Conservation (phyloP, 1,140 invertebrate species). For the Dendrolimus punctatus region DNA sequence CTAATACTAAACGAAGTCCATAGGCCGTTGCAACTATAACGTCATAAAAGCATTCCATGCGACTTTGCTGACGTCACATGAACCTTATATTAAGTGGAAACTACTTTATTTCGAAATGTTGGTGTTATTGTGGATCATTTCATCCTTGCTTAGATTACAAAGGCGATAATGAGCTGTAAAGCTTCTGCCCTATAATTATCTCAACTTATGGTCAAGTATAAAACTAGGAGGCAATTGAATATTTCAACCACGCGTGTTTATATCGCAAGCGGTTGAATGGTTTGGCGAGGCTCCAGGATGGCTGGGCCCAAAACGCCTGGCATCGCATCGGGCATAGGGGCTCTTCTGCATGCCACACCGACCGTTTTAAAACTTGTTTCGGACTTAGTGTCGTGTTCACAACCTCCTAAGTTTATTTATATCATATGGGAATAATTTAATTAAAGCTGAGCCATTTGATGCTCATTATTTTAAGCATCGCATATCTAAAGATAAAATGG, state of each 20-base stretch:
- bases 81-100: too few relatives aligned
- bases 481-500: conserved; percentile 1
- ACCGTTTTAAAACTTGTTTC: conserved; percentile 19
- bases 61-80: too few relatives aligned
- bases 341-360: conserved; percentile 13
- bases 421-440: too few relatives aligned
- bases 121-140: too few relatives aligned
- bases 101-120: too few relatives aligned
- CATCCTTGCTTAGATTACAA: too few relatives aligned
- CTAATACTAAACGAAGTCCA: too few relatives aligned
- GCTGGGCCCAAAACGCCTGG: conserved; percentile 10
- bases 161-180: too few relatives aligned
- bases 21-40: too few relatives aligned
- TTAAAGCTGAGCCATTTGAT: not conserved
- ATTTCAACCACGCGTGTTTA: conserved; percentile 17
- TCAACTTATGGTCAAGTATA: conserved; percentile 5
- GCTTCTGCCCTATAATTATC: not conserved
- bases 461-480: conserved; percentile 7
- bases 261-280: conserved; percentile 25
- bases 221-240: conserved; percentile 14
- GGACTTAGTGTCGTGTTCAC: conserved; percentile 1
- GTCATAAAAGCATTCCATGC: too few relatives aligned
- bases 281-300: conserved; percentile 22
- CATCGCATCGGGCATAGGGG: conserved; percentile 7
- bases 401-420: not conserved